Evolutionary conservation across 1,140 invertebrate genomes (phyloP).

Genomic region (Bombus difficillimus): DNA sequence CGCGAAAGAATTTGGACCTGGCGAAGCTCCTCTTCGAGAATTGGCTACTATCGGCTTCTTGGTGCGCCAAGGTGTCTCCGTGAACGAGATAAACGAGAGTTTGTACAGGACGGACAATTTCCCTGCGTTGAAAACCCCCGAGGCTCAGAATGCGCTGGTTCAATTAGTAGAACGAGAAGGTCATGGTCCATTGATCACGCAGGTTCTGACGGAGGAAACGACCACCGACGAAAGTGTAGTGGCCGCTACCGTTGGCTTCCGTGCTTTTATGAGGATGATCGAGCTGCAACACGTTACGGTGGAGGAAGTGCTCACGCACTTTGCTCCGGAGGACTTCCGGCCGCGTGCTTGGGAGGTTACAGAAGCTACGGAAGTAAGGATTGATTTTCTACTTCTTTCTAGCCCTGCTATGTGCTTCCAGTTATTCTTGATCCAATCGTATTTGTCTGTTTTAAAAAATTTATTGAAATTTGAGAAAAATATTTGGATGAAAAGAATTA

Average conservation of each 20-base stretch:
- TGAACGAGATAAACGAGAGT: conserved; percentile 88
- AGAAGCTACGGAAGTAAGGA: conserved; percentile 85
- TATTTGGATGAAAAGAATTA: background rate
- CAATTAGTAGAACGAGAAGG: conserved; percentile 92
- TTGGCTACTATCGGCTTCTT: conserved; percentile 91
- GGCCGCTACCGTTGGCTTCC: conserved; percentile 90
- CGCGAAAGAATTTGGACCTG: conserved; percentile 90
- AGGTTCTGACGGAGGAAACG: conserved; percentile 90
- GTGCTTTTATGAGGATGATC: conserved; percentile 92
- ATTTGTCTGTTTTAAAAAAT: background rate
- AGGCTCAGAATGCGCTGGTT: conserved; percentile 91
- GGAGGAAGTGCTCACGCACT: conserved; percentile 91
- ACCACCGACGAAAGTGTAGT: conserved; percentile 88
- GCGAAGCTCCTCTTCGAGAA: conserved; percentile 89
- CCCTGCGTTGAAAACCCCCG: conserved; percentile 88
- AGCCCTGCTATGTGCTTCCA: rapidly evolving
- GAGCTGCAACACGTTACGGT: conserved; percentile 90
- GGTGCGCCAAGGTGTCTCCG: conserved; percentile 88
- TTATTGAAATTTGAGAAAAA: background rate
- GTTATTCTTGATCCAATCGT: background rate
- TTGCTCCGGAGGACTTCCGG: conserved; percentile 91
- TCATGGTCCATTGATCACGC: conserved; percentile 89
- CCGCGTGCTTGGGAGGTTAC: conserved; percentile 89
- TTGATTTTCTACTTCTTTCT: background rate
- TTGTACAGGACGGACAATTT: conserved; percentile 91